Evolutionary conservation across 1,140 invertebrate species (phyloP).

Genomic region (Trichonephila clavipes): DNA sequence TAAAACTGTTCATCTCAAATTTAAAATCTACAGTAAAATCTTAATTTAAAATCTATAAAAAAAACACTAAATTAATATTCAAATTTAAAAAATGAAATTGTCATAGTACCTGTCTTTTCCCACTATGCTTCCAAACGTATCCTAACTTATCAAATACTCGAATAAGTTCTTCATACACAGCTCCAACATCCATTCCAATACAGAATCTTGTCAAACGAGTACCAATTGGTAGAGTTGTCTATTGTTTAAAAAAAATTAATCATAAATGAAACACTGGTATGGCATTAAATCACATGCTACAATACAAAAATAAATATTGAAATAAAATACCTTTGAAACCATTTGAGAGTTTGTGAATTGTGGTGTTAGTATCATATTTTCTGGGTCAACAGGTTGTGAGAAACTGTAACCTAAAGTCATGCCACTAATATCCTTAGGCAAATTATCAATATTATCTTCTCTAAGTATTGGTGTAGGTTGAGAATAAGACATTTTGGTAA

Average conservation of each 20-base stretch:
- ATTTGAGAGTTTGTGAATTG: constrained; percentile 62
- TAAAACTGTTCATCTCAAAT: too few species aligned
- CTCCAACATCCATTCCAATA: constrained; percentile 86
- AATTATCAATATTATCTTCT: constrained; percentile 55
- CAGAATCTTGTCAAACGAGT: constrained; percentile 96
- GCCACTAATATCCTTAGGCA: constrained; percentile 57
- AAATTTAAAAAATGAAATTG: too few species aligned
- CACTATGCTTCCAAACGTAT: constrained; percentile 81
- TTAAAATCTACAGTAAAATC: too few species aligned
- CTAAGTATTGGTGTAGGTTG: constrained; percentile 80
- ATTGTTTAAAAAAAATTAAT: not conserved
- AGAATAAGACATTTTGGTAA: constrained; percentile 79
- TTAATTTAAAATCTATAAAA: too few species aligned
- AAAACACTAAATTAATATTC: too few species aligned
- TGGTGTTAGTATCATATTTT: constrained; percentile 89
- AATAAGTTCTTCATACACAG: constrained; percentile 85
- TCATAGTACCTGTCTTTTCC: constrained; percentile 79
- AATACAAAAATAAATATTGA: not conserved
- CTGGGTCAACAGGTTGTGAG: constrained; percentile 92
- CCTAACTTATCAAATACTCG: constrained; percentile 85
- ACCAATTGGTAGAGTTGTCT: constrained; percentile 89
- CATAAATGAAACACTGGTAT: not conserved
- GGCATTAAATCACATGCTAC: not conserved
- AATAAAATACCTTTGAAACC: constrained; percentile 55
- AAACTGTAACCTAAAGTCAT: constrained; percentile 85